Evolutionary conservation across 2,888 invertebrate species (phyloP).

Genomic region (Aquatica leii): DNA sequence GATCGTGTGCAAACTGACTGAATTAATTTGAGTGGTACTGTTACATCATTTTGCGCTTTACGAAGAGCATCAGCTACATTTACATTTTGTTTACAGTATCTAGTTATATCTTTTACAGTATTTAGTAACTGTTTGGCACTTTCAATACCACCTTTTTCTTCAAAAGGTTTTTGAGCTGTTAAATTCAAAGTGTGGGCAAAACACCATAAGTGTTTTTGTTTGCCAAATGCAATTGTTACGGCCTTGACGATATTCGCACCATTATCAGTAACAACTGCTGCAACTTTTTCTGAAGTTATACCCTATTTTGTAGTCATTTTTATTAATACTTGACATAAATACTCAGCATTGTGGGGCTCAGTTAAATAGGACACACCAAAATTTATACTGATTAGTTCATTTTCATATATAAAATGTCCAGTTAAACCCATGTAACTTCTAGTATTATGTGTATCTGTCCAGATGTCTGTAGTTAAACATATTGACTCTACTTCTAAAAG

Average conservation of each 20-base stretch:
- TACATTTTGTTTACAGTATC: no score
- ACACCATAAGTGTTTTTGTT: slow-evolving; percentile 40
- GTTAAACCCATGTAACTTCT: neutral
- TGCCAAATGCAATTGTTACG: slow-evolving; percentile 39
- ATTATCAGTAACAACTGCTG: slow-evolving; percentile 43
- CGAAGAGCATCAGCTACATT: no score
- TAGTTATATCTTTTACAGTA: slow-evolving; percentile 41
- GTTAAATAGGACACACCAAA: neutral
- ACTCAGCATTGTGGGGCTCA: no score
- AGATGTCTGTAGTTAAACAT: neutral
- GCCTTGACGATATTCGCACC: slow-evolving; percentile 45
- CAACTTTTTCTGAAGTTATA: slow-evolving; percentile 33
- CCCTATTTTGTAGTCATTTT: slow-evolving; percentile 39
- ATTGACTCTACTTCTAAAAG: neutral
- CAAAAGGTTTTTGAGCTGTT: slow-evolving; percentile 37
- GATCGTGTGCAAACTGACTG: no score
- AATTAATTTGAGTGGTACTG: no score
- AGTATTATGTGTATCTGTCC: neutral
- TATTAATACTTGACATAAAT: slow-evolving; percentile 35
- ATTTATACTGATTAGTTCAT: neutral
- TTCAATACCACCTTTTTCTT: no score
- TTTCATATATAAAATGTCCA: neutral
- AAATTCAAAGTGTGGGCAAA: slow-evolving; percentile 43
- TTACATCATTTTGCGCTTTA: no score
- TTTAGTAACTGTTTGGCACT: no score